A percentile compares a stretch with the other conserved stretches of the same genome.
phyloP scores from a whole-genome alignment of 2,113 vertebrate genomes.

The Oxyruncus cristatus region DNA sequence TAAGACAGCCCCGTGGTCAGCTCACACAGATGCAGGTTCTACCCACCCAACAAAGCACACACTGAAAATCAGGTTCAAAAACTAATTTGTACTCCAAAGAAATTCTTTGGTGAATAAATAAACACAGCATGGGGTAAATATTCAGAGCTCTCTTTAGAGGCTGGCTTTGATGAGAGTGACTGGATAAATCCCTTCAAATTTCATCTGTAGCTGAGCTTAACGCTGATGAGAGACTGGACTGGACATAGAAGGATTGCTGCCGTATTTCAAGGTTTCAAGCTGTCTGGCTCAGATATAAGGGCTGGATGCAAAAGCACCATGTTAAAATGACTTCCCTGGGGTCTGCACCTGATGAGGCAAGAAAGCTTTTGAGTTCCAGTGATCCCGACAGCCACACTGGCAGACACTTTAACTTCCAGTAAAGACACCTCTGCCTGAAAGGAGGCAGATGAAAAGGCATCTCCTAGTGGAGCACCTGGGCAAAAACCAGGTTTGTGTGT shows the following conservation, averaged over 20 bases:
- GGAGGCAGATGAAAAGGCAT: neutral
- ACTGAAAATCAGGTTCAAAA: slow-evolving; percentile 11
- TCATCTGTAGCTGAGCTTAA: slow-evolving; percentile 25
- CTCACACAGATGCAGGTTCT: neutral
- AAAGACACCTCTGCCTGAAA: neutral
- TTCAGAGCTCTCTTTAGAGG: neutral
- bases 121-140: slow-evolving; percentile 33
- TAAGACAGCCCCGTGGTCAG: neutral
- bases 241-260: neutral
- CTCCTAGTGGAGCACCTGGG: neutral
- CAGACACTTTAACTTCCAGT: neutral
- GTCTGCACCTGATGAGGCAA: neutral
- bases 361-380: slow-evolving; percentile 16
- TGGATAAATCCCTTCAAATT: slow-evolving; percentile 52
- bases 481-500: neutral
- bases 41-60: neutral
- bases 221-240: neutral
- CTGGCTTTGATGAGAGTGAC: slow-evolving; percentile 19
- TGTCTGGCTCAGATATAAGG: slow-evolving; percentile 29
- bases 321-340: slow-evolving; percentile 28
- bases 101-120: neutral
- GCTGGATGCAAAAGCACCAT: slow-evolving; percentile 25
- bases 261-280: slow-evolving; percentile 50
- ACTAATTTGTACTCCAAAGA: slow-evolving; percentile 12
- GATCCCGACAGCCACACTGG: slow-evolving; percentile 22